Evolutionary conservation across 2,888 invertebrate species (phyloP).

Genomic region (Cryptosula pallasiana): DNA sequence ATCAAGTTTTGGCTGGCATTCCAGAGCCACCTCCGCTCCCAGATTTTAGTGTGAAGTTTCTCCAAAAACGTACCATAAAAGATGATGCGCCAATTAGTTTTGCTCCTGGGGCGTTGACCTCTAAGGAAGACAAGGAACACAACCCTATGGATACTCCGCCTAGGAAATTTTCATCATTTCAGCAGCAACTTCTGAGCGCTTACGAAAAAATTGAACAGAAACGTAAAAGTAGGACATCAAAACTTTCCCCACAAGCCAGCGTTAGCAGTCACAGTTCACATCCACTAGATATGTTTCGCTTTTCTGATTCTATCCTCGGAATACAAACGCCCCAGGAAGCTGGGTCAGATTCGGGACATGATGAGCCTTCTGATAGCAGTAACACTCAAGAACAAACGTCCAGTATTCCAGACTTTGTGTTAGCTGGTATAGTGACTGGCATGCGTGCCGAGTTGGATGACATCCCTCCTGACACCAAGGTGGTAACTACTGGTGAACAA

Average conservation of each 20-base stretch:
- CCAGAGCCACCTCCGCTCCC: conserved; percentile 5
- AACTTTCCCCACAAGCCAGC: background rate
- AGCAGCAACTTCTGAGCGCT: background rate
- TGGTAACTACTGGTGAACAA: background rate
- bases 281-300: background rate
- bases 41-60: background rate
- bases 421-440: background rate
- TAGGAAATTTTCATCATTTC: background rate
- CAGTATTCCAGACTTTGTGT: conserved; percentile 14
- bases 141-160: background rate
- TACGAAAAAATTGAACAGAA: conserved; percentile 20
- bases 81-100: conserved; percentile 12
- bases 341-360: conserved; percentile 18
- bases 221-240: background rate
- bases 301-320: background rate
- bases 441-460: background rate
- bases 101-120: background rate
- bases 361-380: conserved; percentile 18
- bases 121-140: background rate
- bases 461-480: background rate
- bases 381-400: background rate
- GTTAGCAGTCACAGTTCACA: background rate
- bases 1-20: conserved; percentile 19
- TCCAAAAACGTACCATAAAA: background rate
- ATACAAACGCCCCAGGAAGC: conserved; percentile 16